phyloP scores from a whole-genome alignment of 2,888 invertebrate species.

The Slavum lentiscoides region DNA sequence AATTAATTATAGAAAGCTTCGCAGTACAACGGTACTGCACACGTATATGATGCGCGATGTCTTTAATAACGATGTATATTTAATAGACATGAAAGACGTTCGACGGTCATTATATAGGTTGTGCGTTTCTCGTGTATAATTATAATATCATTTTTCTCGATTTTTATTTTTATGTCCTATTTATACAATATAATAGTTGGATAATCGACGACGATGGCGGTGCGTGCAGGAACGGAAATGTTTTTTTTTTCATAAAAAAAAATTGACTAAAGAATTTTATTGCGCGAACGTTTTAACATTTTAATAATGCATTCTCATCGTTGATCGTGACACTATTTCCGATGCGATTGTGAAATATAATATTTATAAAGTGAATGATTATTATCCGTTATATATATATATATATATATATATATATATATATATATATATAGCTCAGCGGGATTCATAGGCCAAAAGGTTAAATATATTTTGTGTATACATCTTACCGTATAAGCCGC shows the following conservation, averaged over 20 bases:
- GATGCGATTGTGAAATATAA: conserved; percentile 4
- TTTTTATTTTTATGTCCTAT: background rate
- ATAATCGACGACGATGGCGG: background rate
- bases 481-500: conserved; percentile 8
- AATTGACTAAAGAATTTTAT: background rate
- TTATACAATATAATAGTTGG: background rate
- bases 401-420: too few relatives aligned
- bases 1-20: conserved; percentile 27
- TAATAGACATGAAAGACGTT: background rate
- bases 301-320: background rate
- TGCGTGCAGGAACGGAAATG: background rate
- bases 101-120: background rate
- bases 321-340: background rate
- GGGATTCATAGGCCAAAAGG: conserved; percentile 1
- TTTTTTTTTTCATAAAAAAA: background rate
- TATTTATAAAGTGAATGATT: conserved; percentile 7
- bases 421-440: background rate
- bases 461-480: conserved; percentile 15
- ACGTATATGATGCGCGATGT: background rate
- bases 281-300: background rate
- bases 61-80: background rate
- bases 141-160: too few relatives aligned
- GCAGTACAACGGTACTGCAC: background rate
- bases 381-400: background rate
- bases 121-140: too few relatives aligned